Conservation (phyloP, 2,797 vertebrate genomes). For the Tenualosa thibaudeaui region DNA sequence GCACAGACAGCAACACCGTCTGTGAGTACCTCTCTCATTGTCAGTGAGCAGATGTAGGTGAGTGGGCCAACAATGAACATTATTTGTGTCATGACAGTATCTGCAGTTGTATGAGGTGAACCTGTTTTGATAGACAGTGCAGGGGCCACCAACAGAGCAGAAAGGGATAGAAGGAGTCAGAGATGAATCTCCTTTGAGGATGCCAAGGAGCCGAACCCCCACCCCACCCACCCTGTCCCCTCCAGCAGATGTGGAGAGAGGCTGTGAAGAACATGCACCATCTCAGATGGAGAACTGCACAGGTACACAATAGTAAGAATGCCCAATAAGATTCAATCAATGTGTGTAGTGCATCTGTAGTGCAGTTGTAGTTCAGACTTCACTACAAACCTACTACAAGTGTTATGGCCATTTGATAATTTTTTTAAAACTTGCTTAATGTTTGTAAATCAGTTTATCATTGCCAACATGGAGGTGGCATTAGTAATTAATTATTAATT, state of each 20-base stretch:
- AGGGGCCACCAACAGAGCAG: slow-evolving; percentile 75
- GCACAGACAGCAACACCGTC: slow-evolving; percentile 69
- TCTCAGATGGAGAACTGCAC: slow-evolving; percentile 49
- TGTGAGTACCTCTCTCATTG: slow-evolving; percentile 64
- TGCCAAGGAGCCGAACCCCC: slow-evolving; percentile 65
- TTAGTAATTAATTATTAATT: no score
- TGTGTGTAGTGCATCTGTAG: neutral
- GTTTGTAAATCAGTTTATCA: no score
- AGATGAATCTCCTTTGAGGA: slow-evolving; percentile 42
- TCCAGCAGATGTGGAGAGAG: slow-evolving; percentile 71
- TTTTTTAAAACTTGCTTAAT: neutral
- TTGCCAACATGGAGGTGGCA: no score
- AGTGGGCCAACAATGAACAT: neutral
- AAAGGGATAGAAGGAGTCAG: slow-evolving; percentile 75
- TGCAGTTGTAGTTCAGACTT: no score
- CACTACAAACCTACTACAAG: neutral
- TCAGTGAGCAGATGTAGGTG: neutral
- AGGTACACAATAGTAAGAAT: slow-evolving; percentile 53
- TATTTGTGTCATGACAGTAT: neutral
- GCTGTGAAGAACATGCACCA: slow-evolving; percentile 68
- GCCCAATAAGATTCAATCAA: neutral
- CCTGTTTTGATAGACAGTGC: slow-evolving; percentile 51
- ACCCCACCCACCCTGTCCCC: slow-evolving; percentile 72
- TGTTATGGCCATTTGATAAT: neutral
- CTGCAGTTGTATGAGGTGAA: neutral